Conservation (phyloP, 2,113 vertebrate genomes). For the Stercorarius parasiticus region DNA sequence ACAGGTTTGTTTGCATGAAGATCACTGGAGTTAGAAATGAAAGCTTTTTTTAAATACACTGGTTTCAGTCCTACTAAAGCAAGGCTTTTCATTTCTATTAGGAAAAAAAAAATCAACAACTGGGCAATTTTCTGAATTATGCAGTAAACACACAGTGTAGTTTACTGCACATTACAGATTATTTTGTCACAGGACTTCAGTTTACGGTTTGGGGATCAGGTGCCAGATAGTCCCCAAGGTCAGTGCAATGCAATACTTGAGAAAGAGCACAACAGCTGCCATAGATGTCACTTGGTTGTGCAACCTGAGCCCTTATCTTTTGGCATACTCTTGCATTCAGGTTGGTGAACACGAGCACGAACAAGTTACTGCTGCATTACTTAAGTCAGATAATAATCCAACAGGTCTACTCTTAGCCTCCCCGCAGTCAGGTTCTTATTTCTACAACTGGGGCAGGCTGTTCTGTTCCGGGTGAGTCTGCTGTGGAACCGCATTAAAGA, state of each 20-base stretch:
- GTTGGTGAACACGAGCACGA: neutral
- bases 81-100: neutral
- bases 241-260: neutral
- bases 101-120: neutral
- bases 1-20: neutral
- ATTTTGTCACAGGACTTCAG: neutral
- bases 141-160: neutral
- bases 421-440: neutral
- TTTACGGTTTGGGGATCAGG: neutral
- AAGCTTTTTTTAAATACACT: neutral
- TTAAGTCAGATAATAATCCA: neutral
- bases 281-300: neutral
- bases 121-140: neutral
- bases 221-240: neutral
- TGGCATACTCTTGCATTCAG: neutral
- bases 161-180: neutral
- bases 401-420: neutral
- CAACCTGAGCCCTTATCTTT: neutral
- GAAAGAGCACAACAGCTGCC: neutral
- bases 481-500: neutral
- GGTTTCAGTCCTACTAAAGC: neutral
- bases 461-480: neutral
- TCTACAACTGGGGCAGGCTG: neutral
- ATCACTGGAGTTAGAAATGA: neutral
- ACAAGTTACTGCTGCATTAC: fast-evolving